Base-by-base conservation (phyloP, 64 coral and sea anemone species). In the Catalaphyllia jardinei region DNA sequence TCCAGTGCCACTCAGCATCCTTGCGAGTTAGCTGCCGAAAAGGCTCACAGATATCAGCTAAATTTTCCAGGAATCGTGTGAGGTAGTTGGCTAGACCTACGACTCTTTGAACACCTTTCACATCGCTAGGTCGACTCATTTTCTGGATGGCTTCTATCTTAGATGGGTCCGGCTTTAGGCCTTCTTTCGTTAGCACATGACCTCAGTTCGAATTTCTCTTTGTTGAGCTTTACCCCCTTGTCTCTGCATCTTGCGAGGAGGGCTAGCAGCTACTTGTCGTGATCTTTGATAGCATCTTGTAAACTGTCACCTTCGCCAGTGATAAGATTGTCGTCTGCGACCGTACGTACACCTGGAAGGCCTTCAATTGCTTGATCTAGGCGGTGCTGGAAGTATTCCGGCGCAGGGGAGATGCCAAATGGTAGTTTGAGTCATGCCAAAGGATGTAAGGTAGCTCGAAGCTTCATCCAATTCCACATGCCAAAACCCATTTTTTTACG, bases 111-210 rank as follows among this genome's bases (percentile, higher is more conserved):
- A 82, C 55, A 50, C 38, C 75, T 25, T 77, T 77, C 46, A 50
- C 18, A 42, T 24, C 30, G 16, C 0, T 77, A 27, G 59, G 79
- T 82, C 59, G 29, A 15, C 79, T 82, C 79, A 82, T 82, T 16
- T 64, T 64, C 27, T 82, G 27, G 28, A 81, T 81, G 79, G 79
- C 79, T 31, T 81, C 79, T 77, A 63, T 81, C 19, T 81, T 81
- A 28, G 79, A 82, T 82, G 79, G 79, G 59, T 82, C 79, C 59
- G 16, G 79, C 19, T 82, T 82, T 38, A 82, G 79, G 12, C 79
- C 79, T 39, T 82, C 55, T 79, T 29, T 79, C 12, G 24, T 79
- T 79, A 79, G 51, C 24, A 79, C 1, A 52, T 79, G 77, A 79
- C 77, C 24, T 79, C 77, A 79, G 51, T 79, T 79, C 60, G 16